Percentiles rank a stretch among this genome's conserved stretches.
phyloP scores from a whole-genome alignment of 2,888 invertebrate genomes.

The Drosophila quinaria region DNA sequence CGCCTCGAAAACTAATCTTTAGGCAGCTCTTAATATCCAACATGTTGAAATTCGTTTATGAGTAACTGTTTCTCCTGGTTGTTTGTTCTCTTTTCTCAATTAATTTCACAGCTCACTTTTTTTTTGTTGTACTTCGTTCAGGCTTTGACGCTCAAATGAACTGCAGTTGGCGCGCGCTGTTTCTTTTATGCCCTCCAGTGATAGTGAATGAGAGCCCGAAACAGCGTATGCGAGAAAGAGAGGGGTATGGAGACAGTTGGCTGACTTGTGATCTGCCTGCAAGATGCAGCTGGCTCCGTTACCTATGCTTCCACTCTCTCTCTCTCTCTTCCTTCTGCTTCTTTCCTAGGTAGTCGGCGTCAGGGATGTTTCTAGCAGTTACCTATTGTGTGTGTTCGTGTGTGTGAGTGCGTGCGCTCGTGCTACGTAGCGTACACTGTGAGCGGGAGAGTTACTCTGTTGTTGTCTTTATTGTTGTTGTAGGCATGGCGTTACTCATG shows the following conservation, averaged over 20 bases:
- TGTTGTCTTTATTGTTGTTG: slow-evolving; percentile 33
- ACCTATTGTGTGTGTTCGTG: neutral
- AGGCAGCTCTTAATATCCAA: slow-evolving; percentile 46
- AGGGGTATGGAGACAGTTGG: slow-evolving; percentile 1
- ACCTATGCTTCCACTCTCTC: neutral
- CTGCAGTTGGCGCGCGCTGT: slow-evolving; percentile 40
- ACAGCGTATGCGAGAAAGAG: neutral
- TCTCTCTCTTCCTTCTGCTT: neutral
- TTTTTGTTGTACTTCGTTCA: slow-evolving; percentile 1
- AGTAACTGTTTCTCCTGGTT: slow-evolving; percentile 7
- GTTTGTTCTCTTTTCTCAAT: neutral
- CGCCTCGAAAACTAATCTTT: slow-evolving; percentile 67
- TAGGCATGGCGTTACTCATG: slow-evolving; percentile 32
- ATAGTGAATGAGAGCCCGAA: neutral
- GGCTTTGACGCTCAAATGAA: slow-evolving; percentile 46
- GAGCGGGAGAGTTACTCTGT: slow-evolving; percentile 24
- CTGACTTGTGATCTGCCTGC: slow-evolving; percentile 8
- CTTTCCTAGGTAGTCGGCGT: neutral
- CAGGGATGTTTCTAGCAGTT: slow-evolving; percentile 39
- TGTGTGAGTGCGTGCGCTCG: slow-evolving; percentile 25
- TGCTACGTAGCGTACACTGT: slow-evolving; percentile 15
- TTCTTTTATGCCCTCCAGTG: slow-evolving; percentile 29
- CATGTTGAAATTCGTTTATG: slow-evolving; percentile 41
- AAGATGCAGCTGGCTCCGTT: slow-evolving; percentile 26
- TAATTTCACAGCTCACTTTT: slow-evolving; percentile 1